Percentiles rank a stretch among this genome's conserved stretches.
Evolutionary conservation across 2,113 vertebrate species (phyloP).

Genomic region (Manacus vitellinus): DNA sequence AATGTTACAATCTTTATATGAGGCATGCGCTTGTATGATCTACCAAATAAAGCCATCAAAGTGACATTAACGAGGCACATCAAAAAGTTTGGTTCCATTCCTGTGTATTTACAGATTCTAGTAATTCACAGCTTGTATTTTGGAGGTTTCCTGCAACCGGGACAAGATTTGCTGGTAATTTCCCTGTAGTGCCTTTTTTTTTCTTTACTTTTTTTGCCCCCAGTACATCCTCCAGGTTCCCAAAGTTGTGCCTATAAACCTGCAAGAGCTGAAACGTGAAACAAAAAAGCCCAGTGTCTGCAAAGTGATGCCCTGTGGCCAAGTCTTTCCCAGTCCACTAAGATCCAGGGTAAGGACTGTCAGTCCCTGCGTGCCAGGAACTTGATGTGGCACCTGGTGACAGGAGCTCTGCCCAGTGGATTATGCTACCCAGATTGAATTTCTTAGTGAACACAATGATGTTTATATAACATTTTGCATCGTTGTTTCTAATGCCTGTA

Average conservation of each 20-base stretch:
- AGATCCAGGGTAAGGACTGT: neutral
- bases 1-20: neutral
- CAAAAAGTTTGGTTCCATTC: neutral
- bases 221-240: neutral
- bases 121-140: neutral
- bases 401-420: neutral
- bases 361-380: neutral
- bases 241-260: neutral
- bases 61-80: neutral
- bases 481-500: neutral
- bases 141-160: neutral
- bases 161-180: neutral
- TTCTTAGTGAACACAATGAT: neutral
- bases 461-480: neutral
- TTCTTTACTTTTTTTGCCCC: rapidly evolving
- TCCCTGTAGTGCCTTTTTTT: neutral
- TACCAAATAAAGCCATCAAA: neutral
- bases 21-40: neutral
- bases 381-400: neutral
- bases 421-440: neutral
- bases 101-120: neutral
- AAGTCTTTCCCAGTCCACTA: neutral
- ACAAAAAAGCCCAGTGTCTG: neutral
- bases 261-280: neutral
- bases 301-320: neutral